Conservation (phyloP, 1,140 invertebrate species). For the Mactra quadrangularis region DNA sequence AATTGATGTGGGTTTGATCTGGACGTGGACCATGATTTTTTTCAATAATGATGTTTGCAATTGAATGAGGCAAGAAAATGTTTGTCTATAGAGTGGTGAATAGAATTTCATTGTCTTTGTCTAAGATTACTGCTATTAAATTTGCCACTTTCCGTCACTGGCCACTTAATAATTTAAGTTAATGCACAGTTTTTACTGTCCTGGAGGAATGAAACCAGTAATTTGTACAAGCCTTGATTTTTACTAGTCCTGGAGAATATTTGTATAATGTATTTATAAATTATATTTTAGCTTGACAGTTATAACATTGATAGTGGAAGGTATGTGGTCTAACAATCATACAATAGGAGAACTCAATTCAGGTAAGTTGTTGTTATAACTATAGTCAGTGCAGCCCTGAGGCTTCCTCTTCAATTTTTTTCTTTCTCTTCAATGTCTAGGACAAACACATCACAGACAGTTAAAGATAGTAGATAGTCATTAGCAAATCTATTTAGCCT, state of each 20-base stretch:
- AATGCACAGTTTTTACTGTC: background rate
- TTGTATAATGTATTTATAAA: background rate
- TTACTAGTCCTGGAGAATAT: background rate
- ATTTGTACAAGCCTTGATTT: background rate
- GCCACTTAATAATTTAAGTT: background rate
- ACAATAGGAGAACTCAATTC: conserved; percentile 47
- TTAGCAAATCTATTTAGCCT: too few relatives aligned
- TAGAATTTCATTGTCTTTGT: background rate
- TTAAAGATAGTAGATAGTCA: too few relatives aligned
- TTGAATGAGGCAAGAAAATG: too few relatives aligned
- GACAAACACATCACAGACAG: background rate
- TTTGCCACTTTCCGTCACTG: background rate
- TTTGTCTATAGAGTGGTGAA: too few relatives aligned
- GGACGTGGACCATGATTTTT: too few relatives aligned
- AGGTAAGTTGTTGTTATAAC: conserved; percentile 7
- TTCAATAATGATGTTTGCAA: too few relatives aligned
- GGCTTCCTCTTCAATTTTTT: too few relatives aligned
- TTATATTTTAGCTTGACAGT: conserved; percentile 53
- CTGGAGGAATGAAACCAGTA: background rate
- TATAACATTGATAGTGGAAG: conserved; percentile 53
- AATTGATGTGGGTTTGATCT: too few relatives aligned
- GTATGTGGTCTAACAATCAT: conserved; percentile 52
- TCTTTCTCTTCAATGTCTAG: background rate
- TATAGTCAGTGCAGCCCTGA: background rate
- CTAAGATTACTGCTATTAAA: background rate